Base-by-base conservation (phyloP, 2,888 invertebrate species). In the Anodontia alba region DNA sequence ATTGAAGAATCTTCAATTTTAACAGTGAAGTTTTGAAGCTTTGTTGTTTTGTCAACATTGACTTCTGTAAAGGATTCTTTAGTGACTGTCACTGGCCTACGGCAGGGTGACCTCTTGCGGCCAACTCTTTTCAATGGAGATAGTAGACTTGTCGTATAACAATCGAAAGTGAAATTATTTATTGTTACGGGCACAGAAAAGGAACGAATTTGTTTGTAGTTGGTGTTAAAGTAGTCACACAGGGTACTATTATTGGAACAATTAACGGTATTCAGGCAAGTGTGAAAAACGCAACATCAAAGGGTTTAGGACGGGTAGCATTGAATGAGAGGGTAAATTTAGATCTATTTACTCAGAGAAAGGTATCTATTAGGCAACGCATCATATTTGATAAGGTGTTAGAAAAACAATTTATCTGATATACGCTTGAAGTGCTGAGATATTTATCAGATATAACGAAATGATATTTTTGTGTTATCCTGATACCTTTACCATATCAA, bases 111-210 rank as follows among this genome's bases (percentile, higher is more conserved):
- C 70, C 77, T 77, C 49, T 70, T 78, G 43, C 31, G 36, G 67
- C 80, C 54, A 26, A 72, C 75, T 38, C 76, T 76, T 46, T 78
- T 75, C 69, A 46, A 49, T 49, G 70, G 84, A 72, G 78, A 82
- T 82, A 79, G 73, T 68, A 70, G 79, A 78, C 73, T 76, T 57
- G 79, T 82, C 76, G 78, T 70, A 43, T 67, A 43, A 69, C 78
- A 76, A 78, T 76, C 68, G 70, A 80, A 74, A 62, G 80, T 82
- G 62, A 85, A 82, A 83, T 85, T 85, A 86, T 86, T 78, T 83
- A 86, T 83, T 86, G 86, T 83, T 73, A 76, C 62, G 54, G 38
- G 69, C 42, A 74, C 80, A 80, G 73, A 83, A 78, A 79, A 77
- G 67, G 17, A 70, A 43, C 57, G 76, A 79, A 79, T 81, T 77